A percentile compares a stretch with the other conserved stretches of the same genome.
phyloP scores from a whole-genome alignment of 2,113 vertebrate species.

The Raphicerus campestris region DNA sequence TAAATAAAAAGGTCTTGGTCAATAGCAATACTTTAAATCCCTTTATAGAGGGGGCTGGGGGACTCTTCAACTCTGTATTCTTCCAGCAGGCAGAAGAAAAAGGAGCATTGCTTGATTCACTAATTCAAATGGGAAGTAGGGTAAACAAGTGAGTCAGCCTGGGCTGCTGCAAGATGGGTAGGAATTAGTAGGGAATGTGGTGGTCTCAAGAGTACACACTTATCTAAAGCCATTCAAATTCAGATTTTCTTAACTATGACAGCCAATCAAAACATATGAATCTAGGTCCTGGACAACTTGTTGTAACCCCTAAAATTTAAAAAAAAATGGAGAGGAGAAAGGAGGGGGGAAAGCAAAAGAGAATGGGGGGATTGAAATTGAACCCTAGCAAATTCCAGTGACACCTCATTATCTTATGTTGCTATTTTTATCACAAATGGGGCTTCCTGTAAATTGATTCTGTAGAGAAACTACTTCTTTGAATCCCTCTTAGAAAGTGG shows the following conservation, averaged over 20 bases:
- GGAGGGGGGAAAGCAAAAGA: not conserved
- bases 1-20: not conserved
- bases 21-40: not conserved
- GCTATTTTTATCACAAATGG: not conserved
- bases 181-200: not conserved
- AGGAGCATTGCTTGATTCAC: not conserved
- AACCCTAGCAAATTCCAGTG: not conserved
- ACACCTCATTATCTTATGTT: not conserved
- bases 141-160: not conserved
- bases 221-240: not conserved
- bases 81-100: not conserved
- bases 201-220: not conserved
- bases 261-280: not conserved
- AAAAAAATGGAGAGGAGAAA: not conserved
- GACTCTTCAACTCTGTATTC: not conserved
- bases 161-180: not conserved
- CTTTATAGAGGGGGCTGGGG: not conserved
- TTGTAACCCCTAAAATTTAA: not conserved
- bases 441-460: not conserved
- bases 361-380: not conserved
- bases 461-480: not conserved
- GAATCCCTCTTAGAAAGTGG: not conserved
- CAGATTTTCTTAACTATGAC: not conserved
- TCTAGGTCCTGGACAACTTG: not conserved
- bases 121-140: not conserved